Conservation (phyloP, 2,797 vertebrate genomes). For the Onychomys torridus region DNA sequence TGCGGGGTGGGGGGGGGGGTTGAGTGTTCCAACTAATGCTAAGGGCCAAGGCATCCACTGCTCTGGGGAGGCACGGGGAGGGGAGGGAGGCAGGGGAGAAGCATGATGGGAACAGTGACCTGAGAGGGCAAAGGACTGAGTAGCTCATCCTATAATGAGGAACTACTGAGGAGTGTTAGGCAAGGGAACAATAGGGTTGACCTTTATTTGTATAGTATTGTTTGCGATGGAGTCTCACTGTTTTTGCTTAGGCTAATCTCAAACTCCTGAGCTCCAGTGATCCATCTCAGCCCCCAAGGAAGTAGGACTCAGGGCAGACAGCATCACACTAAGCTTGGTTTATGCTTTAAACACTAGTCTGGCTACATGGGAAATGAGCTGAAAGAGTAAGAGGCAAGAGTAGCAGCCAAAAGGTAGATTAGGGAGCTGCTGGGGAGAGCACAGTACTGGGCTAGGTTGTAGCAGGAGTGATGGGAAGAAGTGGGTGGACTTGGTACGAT, state of each 20-base stretch:
- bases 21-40: background rate
- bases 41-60: background rate
- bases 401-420: background rate
- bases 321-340: background rate
- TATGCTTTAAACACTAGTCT: conserved; percentile 31
- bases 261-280: background rate
- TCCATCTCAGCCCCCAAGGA: background rate
- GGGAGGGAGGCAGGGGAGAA: background rate
- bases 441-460: background rate
- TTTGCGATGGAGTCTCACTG: background rate
- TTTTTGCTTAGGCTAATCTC: background rate
- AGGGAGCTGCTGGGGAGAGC: background rate
- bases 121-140: background rate
- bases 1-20: too few relatives aligned
- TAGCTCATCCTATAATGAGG: conserved; percentile 6
- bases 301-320: background rate
- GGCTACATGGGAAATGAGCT: background rate
- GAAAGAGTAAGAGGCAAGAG: background rate
- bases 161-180: background rate
- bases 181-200: background rate
- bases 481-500: background rate
- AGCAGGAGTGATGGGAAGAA: background rate
- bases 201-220: background rate
- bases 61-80: background rate
- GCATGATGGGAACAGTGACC: background rate